These are phyloP conservation scores for Eupithecia abbreviata DNA, from an alignment of 2,888 invertebrate species.

Conservation along the genomic window DNA sequence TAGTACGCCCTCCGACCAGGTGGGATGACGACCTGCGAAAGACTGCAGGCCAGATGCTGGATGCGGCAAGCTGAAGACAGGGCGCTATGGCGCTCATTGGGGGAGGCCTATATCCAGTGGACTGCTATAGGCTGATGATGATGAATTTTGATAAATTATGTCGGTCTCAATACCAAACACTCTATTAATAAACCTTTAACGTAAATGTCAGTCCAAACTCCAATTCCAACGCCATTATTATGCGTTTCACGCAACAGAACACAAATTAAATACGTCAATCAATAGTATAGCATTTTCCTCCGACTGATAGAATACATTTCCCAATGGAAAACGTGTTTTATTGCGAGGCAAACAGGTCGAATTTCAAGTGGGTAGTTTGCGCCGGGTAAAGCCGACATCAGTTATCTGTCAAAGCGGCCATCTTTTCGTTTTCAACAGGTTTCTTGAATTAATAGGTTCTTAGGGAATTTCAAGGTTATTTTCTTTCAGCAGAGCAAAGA, in stretches of 20 bases:
- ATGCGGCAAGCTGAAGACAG: too few species aligned
- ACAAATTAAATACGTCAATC: slow-evolving; percentile 41
- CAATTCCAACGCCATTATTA: slow-evolving; percentile 13
- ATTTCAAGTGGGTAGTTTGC: slow-evolving; percentile 25
- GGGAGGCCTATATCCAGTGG: too few species aligned
- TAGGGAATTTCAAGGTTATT: background rate
- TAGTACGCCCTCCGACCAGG: too few species aligned
- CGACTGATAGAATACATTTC: slow-evolving; percentile 37
- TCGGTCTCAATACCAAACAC: too few species aligned
- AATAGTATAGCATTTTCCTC: slow-evolving; percentile 27
- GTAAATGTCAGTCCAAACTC: background rate
- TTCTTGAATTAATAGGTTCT: slow-evolving; percentile 14
- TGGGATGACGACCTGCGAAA: too few species aligned
- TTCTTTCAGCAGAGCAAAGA: too few species aligned
- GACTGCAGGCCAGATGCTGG: too few species aligned
- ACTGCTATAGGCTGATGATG: too few species aligned
- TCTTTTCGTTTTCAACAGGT: slow-evolving; percentile 46
- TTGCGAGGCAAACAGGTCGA: slow-evolving; percentile 24
- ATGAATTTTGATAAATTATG: too few species aligned
- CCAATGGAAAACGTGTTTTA: slow-evolving; percentile 35
- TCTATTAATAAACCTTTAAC: background rate
- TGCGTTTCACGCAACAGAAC: slow-evolving; percentile 26
- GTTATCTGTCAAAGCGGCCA: slow-evolving; percentile 47
- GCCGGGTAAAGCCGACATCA: slow-evolving; percentile 41
- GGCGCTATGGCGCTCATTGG: too few species aligned